Conservation (phyloP, 2,113 vertebrate species). For the Mungos mungo region DNA sequence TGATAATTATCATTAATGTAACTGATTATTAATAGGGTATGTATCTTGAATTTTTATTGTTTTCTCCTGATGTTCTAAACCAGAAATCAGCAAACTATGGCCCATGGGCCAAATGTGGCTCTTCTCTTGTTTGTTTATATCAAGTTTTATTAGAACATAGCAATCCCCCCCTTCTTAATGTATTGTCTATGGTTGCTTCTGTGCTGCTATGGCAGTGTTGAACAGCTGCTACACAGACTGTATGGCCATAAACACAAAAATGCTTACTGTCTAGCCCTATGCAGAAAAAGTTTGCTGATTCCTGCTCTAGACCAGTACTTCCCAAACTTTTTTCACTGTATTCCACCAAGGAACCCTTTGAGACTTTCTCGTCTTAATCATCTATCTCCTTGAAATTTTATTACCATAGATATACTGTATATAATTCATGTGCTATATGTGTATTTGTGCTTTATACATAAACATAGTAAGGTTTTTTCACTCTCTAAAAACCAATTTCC, state of each 20-base stretch:
- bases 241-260: background rate
- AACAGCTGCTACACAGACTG: background rate
- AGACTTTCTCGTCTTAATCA: background rate
- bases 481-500: background rate
- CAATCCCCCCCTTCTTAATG: rapidly evolving
- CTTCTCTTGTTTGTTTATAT: background rate
- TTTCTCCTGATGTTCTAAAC: background rate
- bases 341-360: background rate
- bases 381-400: background rate
- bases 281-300: background rate
- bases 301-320: background rate
- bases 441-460: background rate
- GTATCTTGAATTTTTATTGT: background rate
- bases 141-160: background rate
- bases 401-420: background rate
- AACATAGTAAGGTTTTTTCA: background rate
- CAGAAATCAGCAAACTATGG: background rate
- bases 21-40: background rate
- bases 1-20: background rate
- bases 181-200: background rate
- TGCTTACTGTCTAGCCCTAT: background rate
- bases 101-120: background rate
- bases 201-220: background rate
- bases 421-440: background rate
- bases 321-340: background rate